Percentiles rank a stretch among this genome's conserved stretches.
Evolutionary conservation across 2,797 vertebrate species (phyloP).

Genomic region (Micropoecilia bifurca): DNA sequence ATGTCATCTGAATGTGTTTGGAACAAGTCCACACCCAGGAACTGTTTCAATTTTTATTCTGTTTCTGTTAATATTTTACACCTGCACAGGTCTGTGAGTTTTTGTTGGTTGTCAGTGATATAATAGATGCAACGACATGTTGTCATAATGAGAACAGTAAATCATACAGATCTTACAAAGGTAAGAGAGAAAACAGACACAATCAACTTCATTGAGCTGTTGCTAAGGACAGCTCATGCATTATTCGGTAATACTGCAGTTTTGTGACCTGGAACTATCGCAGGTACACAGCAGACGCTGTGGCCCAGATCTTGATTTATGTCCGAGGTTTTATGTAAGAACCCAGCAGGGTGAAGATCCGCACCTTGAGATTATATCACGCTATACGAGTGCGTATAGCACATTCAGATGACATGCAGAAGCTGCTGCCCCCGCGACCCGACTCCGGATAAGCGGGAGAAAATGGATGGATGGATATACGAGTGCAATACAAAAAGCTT

Average conservation of each 20-base stretch:
- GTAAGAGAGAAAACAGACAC: conserved; percentile 41
- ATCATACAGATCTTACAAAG: conserved; percentile 45
- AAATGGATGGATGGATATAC: no score
- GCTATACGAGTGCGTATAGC: conserved; percentile 32
- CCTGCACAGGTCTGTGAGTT: conserved; percentile 52
- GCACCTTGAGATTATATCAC: conserved; percentile 36
- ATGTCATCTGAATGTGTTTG: conserved; percentile 59
- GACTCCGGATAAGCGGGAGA: no score
- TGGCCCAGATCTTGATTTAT: conserved; percentile 39
- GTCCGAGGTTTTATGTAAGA: conserved; percentile 25
- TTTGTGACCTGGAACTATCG: conserved; percentile 23
- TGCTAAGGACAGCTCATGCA: conserved; percentile 56
- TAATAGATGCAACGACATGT: conserved; percentile 17
- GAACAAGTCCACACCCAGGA: conserved; percentile 45
- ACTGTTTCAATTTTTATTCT: conserved; percentile 23
- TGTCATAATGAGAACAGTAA: conserved; percentile 36
- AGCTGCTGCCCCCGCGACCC: no score
- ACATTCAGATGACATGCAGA: no score
- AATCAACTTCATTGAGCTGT: conserved; percentile 53
- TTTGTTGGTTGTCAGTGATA: conserved; percentile 49
- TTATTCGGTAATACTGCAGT: conserved; percentile 24
- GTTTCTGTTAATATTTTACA: conserved; percentile 52
- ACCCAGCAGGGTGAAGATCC: conserved; percentile 23
- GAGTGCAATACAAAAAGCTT: conserved; percentile 29
- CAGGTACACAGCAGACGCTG: conserved; percentile 25